Evolutionary conservation across 2,113 vertebrate species (phyloP), one percentile per base, ranked within the genome.

Genomic region (Danionella cerebrum): DNA sequence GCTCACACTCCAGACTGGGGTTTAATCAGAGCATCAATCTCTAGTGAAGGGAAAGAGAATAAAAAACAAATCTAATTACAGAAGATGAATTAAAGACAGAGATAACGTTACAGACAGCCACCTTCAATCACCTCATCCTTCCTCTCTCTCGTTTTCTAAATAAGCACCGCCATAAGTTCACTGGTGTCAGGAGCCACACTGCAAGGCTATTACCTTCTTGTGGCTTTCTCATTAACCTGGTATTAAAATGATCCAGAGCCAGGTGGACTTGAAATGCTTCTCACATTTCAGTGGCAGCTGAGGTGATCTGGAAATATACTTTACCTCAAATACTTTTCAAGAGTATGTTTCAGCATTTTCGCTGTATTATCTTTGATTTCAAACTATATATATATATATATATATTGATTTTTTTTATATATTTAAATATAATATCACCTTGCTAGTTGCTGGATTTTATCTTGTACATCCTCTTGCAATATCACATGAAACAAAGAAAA

Each of bases 1-100:
- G 38, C 72, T 76, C 74, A 33, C 33, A 14, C 22, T 44, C 65
- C 60, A 70, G 68, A 69, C 71, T 66, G 63, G 74, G 77, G 70
- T 84, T 80, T 83, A 80, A 85, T 86, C 85, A 78, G 67, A 36
- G 62, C 67, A 69, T 81, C 82, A 81, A 84, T 84, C 84, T 83
- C 66, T 66, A 66, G 59, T 53, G 33, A 57, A 33, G 66, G 31
- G 66, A 53, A 75, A 79, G 71, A 82, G 79, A 80, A 78, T 72
- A 75, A 74, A 67, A 67, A 76, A 82, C 76, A 78, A 83, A 83
- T 82, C 82, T 79, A 83, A 84, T 78, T 83, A 75, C 75, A 83
- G 81, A 85, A 70, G 75, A 74, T 76, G 78, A 67, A 71, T 14
- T 73, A 55, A 78, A 65, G 70, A 69, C 3, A 80, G 79, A 79